Conservation (phyloP, 2,888 invertebrate species). For the Eilema depressum region DNA sequence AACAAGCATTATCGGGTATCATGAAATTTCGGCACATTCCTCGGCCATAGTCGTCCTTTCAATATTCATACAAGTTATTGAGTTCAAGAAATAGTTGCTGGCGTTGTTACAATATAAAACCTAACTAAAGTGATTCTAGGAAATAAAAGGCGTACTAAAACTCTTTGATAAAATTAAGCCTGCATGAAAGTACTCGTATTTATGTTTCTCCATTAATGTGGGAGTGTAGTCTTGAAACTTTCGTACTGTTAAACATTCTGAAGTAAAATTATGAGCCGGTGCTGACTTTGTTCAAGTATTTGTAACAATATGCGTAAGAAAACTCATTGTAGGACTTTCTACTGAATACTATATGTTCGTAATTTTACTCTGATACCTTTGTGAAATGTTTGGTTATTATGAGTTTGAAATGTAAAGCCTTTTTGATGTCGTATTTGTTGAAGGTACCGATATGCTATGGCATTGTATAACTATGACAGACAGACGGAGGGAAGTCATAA, state of each 20-base stretch:
- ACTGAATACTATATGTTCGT: slow-evolving; percentile 15
- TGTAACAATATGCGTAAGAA: slow-evolving; percentile 18
- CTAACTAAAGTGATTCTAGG: slow-evolving; percentile 1
- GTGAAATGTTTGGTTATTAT: neutral
- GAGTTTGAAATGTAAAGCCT: neutral
- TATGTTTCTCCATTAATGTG: slow-evolving; percentile 23
- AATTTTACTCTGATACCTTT: slow-evolving; percentile 16
- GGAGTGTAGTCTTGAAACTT: slow-evolving; percentile 16
- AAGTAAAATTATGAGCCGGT: slow-evolving; percentile 26
- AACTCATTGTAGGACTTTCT: slow-evolving; percentile 15
- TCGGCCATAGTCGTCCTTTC: neutral
- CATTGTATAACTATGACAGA: neutral
- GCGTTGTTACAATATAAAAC: neutral
- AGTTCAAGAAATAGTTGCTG: neutral
- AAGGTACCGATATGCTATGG: neutral
- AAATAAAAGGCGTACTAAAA: neutral
- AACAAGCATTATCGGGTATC: too few relatives aligned
- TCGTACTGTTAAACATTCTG: slow-evolving; percentile 15
- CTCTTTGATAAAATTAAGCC: slow-evolving; percentile 18
- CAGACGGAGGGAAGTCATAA: too few relatives aligned
- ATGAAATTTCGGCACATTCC: too few relatives aligned
- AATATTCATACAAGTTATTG: neutral
- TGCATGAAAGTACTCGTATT: slow-evolving; percentile 15
- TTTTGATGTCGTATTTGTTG: neutral
- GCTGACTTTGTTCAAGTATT: slow-evolving; percentile 23